A percentile compares a stretch with the other conserved stretches of the same genome.
Conservation (phyloP, 2,888 invertebrate genomes). For the Syritta pipiens region DNA sequence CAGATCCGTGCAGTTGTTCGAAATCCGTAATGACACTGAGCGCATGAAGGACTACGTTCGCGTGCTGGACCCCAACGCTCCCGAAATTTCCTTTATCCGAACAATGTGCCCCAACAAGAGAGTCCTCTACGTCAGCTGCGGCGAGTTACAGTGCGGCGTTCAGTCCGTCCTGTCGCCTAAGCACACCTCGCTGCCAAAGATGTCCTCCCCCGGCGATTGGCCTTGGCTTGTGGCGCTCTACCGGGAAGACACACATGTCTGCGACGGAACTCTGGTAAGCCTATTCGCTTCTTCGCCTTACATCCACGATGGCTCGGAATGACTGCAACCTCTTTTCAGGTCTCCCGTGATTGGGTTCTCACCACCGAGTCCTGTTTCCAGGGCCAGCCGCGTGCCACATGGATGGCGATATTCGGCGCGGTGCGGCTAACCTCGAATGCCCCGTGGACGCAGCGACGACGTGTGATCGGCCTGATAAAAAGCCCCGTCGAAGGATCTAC, state of each 20-base stretch:
- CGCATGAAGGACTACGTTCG: slow-evolving; percentile 85
- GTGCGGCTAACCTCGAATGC: slow-evolving; percentile 88
- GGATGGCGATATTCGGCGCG: slow-evolving; percentile 89
- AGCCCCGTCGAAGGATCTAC: slow-evolving; percentile 94
- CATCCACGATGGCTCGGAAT: neutral
- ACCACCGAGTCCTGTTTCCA: slow-evolving; percentile 94
- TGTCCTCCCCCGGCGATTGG: slow-evolving; percentile 91
- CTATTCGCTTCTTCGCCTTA: neutral
- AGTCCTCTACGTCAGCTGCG: slow-evolving; percentile 89
- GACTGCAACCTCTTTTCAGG: slow-evolving; percentile 64
- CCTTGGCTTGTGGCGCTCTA: slow-evolving; percentile 94
- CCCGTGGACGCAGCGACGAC: slow-evolving; percentile 92
- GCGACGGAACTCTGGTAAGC: slow-evolving; percentile 89
- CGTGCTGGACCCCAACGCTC: slow-evolving; percentile 89
- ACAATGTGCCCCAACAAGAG: slow-evolving; percentile 87
- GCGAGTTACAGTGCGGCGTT: slow-evolving; percentile 87
- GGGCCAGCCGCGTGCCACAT: slow-evolving; percentile 92
- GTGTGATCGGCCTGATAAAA: slow-evolving; percentile 92
- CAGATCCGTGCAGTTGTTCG: slow-evolving; percentile 86
- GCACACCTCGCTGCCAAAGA: slow-evolving; percentile 82
- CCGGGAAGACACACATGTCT: slow-evolving; percentile 91
- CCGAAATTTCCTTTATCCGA: slow-evolving; percentile 90
- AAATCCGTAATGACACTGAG: slow-evolving; percentile 83
- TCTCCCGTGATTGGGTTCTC: slow-evolving; percentile 89
- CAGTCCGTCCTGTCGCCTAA: slow-evolving; percentile 81